These are phyloP conservation scores for Lepidurus apus DNA, from an alignment of 1,140 invertebrate genomes.

Conservation along the genomic window DNA sequence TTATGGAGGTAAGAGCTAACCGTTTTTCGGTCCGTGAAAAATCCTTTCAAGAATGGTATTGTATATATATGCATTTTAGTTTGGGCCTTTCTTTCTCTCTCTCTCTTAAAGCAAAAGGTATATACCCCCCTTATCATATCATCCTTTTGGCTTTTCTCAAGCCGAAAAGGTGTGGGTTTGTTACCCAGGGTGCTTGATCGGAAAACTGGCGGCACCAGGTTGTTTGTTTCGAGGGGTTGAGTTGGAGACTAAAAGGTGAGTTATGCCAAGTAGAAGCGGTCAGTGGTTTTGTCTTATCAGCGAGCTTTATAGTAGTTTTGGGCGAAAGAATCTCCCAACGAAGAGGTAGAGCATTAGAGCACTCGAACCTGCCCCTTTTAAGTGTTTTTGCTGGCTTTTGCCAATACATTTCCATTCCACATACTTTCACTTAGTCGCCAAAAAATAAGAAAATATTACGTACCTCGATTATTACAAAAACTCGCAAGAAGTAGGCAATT, in stretches of 20 bases:
- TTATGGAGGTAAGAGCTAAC: not conserved
- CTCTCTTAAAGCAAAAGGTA: not conserved
- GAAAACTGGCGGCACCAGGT: constrained; percentile 20
- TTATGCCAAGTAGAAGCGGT: constrained; percentile 13
- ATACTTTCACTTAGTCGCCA: no score
- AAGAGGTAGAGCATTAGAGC: not conserved
- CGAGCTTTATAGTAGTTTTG: not conserved
- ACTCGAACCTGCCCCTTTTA: constrained; percentile 10
- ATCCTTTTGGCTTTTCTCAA: not conserved
- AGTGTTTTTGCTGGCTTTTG: not conserved
- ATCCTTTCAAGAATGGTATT: constrained; percentile 4
- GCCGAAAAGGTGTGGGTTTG: constrained; percentile 12
- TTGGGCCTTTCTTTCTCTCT: not conserved
- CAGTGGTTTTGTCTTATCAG: constrained; percentile 21
- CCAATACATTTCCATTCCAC: not conserved
- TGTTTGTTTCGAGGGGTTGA: constrained; percentile 19
- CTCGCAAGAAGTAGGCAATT: no score
- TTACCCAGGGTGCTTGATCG: constrained; percentile 1
- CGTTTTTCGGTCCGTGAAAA: not conserved
- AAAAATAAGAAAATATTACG: no score
- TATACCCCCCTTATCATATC: constrained; percentile 12
- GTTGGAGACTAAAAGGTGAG: constrained; percentile 3
- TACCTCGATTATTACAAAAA: no score
- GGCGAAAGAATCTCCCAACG: not conserved
- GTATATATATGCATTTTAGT: not conserved